Base-by-base conservation (phyloP, 2,888 invertebrate genomes). In the Boloria selene region DNA sequence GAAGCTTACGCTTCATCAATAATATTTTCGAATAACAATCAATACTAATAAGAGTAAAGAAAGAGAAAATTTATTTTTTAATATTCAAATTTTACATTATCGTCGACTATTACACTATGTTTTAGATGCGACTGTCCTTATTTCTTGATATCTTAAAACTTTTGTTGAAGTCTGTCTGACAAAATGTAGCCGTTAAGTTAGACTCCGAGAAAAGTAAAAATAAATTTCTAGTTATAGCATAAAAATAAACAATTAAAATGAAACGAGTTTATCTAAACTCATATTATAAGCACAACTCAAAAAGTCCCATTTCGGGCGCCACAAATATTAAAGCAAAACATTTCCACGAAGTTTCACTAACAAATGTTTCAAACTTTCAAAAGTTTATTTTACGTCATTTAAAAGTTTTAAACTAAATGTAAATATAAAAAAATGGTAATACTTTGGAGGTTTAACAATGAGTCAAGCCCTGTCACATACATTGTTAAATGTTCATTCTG, bases 301-400 rank as follows among this genome's bases (percentile, higher is more conserved):
- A 31, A 50, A 59, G 49, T 59, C 49, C 38, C 18, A 59, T 22
- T 14, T 49, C 16, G 49, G 49, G 17, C 59, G 59, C 31, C 49
- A 49, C 17, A 59, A 59, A 49, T 50, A 49, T 49, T 59, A 49
- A 50, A 17, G 17, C 38, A 42, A 17, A 59, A 17, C 17, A 49
- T 59, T 38, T 59, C 49, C 16, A 31, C 49, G 38, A 59, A 50
- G 17, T 50, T 26, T 50, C 59, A 50, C 49, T 49, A 59, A 59
- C 59, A 49, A 59, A 50, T 31, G 59, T 50, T 59, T 17, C 31
- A 38, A 26, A 38, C 31, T 38, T 59, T 2, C 31, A 0, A 59
- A 59, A 59, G 47, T 31, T 59, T 59, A 59, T 49, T 31, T 49
- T 16, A 31, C 26, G 47, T 49, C 16, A 49, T 31, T 59, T 31